These are phyloP conservation scores for Rutilus rutilus DNA, from an alignment of 2,113 vertebrate genomes.

Conservation along the genomic window DNA sequence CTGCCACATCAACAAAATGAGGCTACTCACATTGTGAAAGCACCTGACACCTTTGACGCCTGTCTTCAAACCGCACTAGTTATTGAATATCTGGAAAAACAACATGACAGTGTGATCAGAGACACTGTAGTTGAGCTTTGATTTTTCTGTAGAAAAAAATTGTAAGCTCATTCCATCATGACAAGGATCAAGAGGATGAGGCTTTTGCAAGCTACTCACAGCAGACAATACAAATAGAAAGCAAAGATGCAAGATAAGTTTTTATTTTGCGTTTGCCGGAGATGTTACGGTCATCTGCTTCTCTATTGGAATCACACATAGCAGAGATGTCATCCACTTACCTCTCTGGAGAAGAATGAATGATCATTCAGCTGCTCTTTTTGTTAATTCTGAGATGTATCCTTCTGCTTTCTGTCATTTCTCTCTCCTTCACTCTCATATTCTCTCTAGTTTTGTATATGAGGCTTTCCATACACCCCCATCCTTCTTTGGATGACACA, in stretches of 20 bases:
- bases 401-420: slow-evolving; percentile 33
- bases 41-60: neutral
- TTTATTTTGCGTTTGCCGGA: neutral
- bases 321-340: slow-evolving; percentile 10
- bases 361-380: slow-evolving; percentile 10
- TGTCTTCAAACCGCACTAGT: neutral
- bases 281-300: neutral
- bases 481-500: slow-evolving; percentile 14
- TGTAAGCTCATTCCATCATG: neutral
- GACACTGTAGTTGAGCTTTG: neutral
- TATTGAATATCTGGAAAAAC: slow-evolving; percentile 31
- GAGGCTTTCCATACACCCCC: slow-evolving; percentile 19
- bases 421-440: slow-evolving; percentile 27
- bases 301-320: neutral
- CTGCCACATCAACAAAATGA: slow-evolving; percentile 18
- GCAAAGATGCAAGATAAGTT: slow-evolving; percentile 2
- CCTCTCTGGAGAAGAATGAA: slow-evolving; percentile 1
- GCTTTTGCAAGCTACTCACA: neutral
- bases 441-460: slow-evolving; percentile 35
- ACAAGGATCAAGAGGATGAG: neutral
- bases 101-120: neutral
- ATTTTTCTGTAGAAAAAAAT: neutral
- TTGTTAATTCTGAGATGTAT: slow-evolving; percentile 4
- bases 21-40: slow-evolving; percentile 5
- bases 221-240: neutral